These are phyloP conservation scores for Choreutis nemorana DNA, from an alignment of 2,888 invertebrate species.

Conservation along the genomic window DNA sequence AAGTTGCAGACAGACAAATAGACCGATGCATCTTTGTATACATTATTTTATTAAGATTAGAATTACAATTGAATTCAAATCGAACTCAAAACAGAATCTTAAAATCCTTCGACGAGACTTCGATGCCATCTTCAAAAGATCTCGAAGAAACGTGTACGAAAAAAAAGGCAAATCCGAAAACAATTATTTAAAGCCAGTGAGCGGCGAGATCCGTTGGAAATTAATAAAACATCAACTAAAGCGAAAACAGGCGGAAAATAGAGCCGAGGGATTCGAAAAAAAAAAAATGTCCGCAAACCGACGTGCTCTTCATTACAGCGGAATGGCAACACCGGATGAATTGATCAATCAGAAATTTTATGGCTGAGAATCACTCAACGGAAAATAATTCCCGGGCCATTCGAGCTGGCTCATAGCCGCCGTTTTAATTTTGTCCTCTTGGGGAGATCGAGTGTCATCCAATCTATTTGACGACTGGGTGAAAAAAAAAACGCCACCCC, in stretches of 20 bases:
- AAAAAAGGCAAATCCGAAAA: no score
- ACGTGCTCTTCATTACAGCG: slow-evolving; percentile 59
- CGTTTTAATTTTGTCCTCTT: slow-evolving; percentile 63
- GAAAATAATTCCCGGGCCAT: slow-evolving; percentile 60
- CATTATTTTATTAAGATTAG: no score
- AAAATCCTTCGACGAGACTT: no score
- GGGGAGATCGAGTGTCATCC: slow-evolving; percentile 66
- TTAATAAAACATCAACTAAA: slow-evolving; percentile 62
- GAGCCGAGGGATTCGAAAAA: slow-evolving; percentile 30
- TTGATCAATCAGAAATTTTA: slow-evolving; percentile 67
- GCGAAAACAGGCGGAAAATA: slow-evolving; percentile 60
- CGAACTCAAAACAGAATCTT: no score
- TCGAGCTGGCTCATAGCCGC: slow-evolving; percentile 58
- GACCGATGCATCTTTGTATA: no score
- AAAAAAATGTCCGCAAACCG: slow-evolving; percentile 41
- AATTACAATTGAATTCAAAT: no score
- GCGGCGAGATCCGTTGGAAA: slow-evolving; percentile 22
- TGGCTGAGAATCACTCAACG: slow-evolving; percentile 64
- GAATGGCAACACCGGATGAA: slow-evolving; percentile 59
- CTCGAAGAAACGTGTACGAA: no score
- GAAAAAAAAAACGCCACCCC: slow-evolving; percentile 38
- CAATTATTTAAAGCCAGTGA: no score
- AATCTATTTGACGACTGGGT: slow-evolving; percentile 58
- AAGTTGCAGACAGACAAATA: no score
- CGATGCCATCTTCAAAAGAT: no score